phyloP scores from a whole-genome alignment of 2,113 vertebrate genomes.

The Toxostoma redivivum region DNA sequence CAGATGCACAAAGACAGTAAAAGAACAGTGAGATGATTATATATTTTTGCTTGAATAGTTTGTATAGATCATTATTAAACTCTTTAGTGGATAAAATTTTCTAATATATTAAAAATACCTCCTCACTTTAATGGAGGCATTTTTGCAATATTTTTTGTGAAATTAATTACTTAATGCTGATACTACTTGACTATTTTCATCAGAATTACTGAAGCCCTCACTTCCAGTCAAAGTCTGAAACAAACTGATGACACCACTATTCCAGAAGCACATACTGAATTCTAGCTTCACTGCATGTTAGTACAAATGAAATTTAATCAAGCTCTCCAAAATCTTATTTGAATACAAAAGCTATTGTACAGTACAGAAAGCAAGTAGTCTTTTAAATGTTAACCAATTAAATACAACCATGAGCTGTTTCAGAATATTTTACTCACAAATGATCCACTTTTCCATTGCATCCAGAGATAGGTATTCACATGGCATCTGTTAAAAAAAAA shows the following conservation, averaged over 20 bases:
- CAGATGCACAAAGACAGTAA: background rate
- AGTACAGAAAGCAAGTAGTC: background rate
- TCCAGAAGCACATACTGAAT: background rate
- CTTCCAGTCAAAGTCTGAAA: background rate
- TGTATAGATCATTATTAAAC: background rate
- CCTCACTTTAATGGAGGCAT: background rate
- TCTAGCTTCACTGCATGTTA: background rate
- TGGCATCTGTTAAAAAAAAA: conserved; percentile 84
- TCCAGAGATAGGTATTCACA: conserved; percentile 99
- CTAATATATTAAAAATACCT: background rate
- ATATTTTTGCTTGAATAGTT: background rate
- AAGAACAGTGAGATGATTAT: background rate
- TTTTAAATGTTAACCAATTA: background rate
- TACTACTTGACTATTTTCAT: background rate
- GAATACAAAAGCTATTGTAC: background rate
- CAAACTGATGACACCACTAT: background rate
- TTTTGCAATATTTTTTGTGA: background rate
- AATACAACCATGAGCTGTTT: background rate
- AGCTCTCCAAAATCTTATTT: background rate
- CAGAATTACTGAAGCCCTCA: background rate
- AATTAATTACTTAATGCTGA: background rate
- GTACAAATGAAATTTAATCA: background rate
- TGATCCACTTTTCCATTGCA: conserved; percentile 99
- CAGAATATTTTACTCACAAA: conserved; percentile 85
- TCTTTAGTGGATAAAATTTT: background rate